These are phyloP conservation scores for Garra rufa DNA, from an alignment of 2,113 vertebrate species.

Conservation along the genomic window DNA sequence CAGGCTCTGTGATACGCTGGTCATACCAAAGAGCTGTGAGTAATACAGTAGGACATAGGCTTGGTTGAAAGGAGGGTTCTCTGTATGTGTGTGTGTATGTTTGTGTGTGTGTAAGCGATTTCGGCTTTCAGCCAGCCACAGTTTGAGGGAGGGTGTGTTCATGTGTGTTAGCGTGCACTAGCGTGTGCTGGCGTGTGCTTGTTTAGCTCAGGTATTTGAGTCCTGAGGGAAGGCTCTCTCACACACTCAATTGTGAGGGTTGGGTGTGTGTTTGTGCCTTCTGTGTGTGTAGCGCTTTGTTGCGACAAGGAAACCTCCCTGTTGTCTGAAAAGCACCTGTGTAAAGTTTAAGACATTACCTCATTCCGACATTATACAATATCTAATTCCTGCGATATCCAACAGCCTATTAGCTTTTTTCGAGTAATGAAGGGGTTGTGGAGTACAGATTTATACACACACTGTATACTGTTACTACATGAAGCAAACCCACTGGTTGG, in stretches of 20 bases:
- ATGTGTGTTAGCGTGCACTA: slow-evolving; percentile 65
- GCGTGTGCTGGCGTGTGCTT: slow-evolving; percentile 77
- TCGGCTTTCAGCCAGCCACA: slow-evolving; percentile 30
- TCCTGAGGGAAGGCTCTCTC: slow-evolving; percentile 71
- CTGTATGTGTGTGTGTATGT: not conserved
- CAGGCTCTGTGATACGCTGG: slow-evolving; percentile 50
- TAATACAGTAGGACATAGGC: slow-evolving; percentile 43
- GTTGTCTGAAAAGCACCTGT: slow-evolving; percentile 46
- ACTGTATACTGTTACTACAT: slow-evolving; percentile 22
- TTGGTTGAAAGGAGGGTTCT: slow-evolving; percentile 2
- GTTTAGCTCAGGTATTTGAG: slow-evolving; percentile 77
- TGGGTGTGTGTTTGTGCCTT: slow-evolving; percentile 48
- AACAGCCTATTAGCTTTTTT: slow-evolving; percentile 27
- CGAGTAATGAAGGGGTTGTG: slow-evolving; percentile 24
- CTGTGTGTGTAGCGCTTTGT: slow-evolving; percentile 39
- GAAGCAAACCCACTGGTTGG: slow-evolving; percentile 50
- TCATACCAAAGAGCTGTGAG: slow-evolving; percentile 46
- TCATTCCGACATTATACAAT: slow-evolving; percentile 17
- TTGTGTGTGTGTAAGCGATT: slow-evolving; percentile 53
- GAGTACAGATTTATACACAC: not conserved
- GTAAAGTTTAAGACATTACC: slow-evolving; percentile 36
- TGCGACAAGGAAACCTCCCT: slow-evolving; percentile 50
- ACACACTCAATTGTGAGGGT: slow-evolving; percentile 41
- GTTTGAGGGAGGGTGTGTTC: slow-evolving; percentile 58
- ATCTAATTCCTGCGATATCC: not conserved